Evolutionary conservation across 2,888 invertebrate species (phyloP).

Genomic region (Drosophila neotestacea): DNA sequence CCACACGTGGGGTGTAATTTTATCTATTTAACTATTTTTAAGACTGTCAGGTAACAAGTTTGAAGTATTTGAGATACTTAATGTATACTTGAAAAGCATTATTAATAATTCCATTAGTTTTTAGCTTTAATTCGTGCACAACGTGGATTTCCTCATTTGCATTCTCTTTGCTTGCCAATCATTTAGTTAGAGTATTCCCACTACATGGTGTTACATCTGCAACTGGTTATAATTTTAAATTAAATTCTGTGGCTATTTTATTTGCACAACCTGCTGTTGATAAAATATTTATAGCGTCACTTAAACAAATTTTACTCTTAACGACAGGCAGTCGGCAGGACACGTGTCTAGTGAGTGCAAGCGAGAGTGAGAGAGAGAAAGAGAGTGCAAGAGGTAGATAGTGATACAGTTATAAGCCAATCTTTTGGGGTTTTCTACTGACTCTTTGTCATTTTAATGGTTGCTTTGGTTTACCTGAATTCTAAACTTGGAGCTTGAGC

Average conservation of each 20-base stretch:
- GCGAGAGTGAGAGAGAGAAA: not conserved
- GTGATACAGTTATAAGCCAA: not conserved
- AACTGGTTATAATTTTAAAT: constrained; percentile 12
- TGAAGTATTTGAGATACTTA: not conserved
- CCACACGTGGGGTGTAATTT: not conserved
- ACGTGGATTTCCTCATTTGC: no score
- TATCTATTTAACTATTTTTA: not conserved
- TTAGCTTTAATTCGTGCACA: not conserved
- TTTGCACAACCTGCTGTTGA: constrained; percentile 4
- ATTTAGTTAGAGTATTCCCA: constrained; percentile 15
- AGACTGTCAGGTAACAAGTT: not conserved
- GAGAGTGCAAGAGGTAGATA: not conserved
- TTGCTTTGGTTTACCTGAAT: constrained; percentile 5
- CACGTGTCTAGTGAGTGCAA: not conserved
- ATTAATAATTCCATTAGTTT: not conserved
- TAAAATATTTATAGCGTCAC: constrained; percentile 27
- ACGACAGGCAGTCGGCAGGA: not conserved
- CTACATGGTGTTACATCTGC: not conserved
- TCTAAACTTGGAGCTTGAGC: constrained; percentile 12
- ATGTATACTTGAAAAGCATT: not conserved
- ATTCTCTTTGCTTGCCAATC: not conserved
- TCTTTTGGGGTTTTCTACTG: not conserved
- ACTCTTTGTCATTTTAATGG: constrained; percentile 1
- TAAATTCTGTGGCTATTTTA: constrained; percentile 18
- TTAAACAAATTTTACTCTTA: constrained; percentile 8